Evolutionary conservation across 2,888 invertebrate species (phyloP), one percentile per base, ranked within the genome.

Genomic region (Spodoptera littoralis): DNA sequence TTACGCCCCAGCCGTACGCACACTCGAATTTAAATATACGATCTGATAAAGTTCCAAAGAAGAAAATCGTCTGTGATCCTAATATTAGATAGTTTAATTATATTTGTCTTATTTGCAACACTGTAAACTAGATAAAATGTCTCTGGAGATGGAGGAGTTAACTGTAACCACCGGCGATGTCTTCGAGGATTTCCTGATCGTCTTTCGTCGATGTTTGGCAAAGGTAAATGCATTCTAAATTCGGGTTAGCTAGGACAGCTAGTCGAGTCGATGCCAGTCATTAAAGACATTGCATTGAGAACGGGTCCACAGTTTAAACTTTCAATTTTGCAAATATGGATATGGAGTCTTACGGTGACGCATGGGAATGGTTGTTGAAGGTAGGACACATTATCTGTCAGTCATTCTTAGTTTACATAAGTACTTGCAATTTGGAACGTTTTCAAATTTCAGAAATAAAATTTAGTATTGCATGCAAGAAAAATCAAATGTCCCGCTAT

Each of bases 171-270:
- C 96, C 78, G 97, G 97, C 79, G 96, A 97, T 90, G 96, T 97
- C 81, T 95, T 97, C 90, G 96, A 96, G 87, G 97, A 97, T 90
- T 96, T 97, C 90, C 95, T 96, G 83, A 90, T 96, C 81, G 95
- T 96, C 84, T 96, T 96, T 86, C 96, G 96, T 77, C 96, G 96
- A 82, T 95, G 96, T 84, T 95, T 96, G 90, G 95, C 95, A 91
- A 96, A 96, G 96, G 97, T 97, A 96, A 94, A 89, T 92, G 90
- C 80, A 90, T 85, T 92, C 90, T 90, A 91, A 90, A 90, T 91
- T 90, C 81, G 88, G 85, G 80, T 86, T 87, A 86, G 83, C 83
- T 79, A 76, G 73, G 79, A 70, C 77, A 78, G 74, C 76, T 70
- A 65, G 74, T 65, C 72, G 81, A 76, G 71, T 70, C 77, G 77